phyloP scores from a whole-genome alignment of 2,888 invertebrate genomes.

The Pterobdella sp. region DNA sequence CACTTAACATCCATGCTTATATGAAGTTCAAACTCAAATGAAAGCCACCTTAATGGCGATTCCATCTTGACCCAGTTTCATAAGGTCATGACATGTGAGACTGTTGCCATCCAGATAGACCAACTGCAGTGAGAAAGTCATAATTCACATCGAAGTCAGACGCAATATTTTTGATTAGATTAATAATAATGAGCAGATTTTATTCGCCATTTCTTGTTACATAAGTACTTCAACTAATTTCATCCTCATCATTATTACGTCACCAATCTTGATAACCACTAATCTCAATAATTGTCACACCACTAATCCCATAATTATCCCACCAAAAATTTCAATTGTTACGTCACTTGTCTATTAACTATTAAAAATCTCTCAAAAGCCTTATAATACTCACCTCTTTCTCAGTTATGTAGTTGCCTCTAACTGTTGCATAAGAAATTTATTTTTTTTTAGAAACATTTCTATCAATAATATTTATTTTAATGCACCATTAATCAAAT shows the following conservation, averaged over 20 bases:
- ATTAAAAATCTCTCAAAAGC: no score
- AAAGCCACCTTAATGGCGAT: slow-evolving; percentile 56
- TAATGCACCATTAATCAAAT: background rate
- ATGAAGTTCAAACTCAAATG: background rate
- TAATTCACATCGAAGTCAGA: no score
- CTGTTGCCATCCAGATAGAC: slow-evolving; percentile 58
- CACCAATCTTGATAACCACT: no score
- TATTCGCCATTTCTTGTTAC: background rate
- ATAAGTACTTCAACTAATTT: background rate
- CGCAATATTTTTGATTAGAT: no score
- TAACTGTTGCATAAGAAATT: background rate
- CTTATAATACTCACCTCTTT: no score
- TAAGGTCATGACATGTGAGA: slow-evolving; percentile 57
- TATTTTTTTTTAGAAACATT: background rate
- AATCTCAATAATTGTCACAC: no score
- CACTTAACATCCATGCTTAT: background rate
- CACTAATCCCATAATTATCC: no score
- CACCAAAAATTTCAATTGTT: no score
- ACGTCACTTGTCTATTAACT: no score
- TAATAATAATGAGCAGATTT: no score
- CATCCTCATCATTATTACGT: background rate
- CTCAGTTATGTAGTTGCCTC: background rate
- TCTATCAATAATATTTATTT: background rate
- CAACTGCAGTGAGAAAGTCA: no score
- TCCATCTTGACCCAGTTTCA: slow-evolving; percentile 56